Base-by-base conservation (phyloP, 2,113 vertebrate genomes). In the Psittacara wagleri region DNA sequence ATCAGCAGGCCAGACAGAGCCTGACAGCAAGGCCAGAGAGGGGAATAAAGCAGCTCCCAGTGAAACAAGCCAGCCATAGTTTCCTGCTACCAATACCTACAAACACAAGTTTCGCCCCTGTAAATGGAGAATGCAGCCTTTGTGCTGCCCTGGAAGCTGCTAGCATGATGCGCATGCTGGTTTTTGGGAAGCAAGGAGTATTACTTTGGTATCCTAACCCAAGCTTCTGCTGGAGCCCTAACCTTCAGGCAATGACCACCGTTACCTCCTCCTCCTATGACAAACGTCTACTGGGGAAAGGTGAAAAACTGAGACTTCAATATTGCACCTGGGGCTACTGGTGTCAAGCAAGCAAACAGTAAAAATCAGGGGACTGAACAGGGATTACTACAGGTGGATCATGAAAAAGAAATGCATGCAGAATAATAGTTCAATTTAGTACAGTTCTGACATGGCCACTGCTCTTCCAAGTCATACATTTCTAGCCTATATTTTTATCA, bases 11-110 rank as follows among this genome's bases (percentile, higher is more conserved):
- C 11, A 64, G 25, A 27, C 22, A 80, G 54, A 37, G n/a, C 31
- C n/a, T 5, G 0, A 49, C 35, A 72, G 44, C n/a, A 70, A 55
- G 55, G 54, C n/a, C 12, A 20, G 14, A 66, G 27, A 0, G 0
- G 9, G 31, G 15, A 49, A 31, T 55, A 93, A 80, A 54, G 51
- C 33, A 90, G 46, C 11, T 88, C 46, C 35, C 35, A 67, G 31
- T 24, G 35, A 70, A 86, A 90, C 13, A 48, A 43, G 73, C 8
- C 59, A 73, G 52, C 9, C 14, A 3, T 37, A 69, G 46, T 1
- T 31, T 19, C 66, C 27, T 2, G 1, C 41, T 51, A 13, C 29
- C 2, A 1, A 35, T 25, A 84, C 17, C 9, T 54, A 48, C 11
- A 43, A 82, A 84, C 29, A 61, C 25, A 82, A 68, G 25, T 5